These are phyloP conservation scores for Aradophagus sp. DNA, from an alignment of 1,140 invertebrate genomes.

Conservation along the genomic window DNA sequence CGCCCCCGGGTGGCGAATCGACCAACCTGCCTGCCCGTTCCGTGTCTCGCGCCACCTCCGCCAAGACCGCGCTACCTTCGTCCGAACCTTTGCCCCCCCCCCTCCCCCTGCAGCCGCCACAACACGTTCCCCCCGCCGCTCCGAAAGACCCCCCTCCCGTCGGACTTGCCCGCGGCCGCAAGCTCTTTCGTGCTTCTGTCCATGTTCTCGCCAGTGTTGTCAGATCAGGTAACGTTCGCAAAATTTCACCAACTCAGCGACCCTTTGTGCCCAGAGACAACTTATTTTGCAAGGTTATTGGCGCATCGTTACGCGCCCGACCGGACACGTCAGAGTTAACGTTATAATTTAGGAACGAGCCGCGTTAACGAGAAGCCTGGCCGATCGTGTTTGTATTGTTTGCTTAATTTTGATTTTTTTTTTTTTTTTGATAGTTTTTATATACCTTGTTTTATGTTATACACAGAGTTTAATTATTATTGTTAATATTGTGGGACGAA, in stretches of 20 bases:
- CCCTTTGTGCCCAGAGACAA: constrained; percentile 30
- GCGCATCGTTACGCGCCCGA: background rate
- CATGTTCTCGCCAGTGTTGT: constrained; percentile 55
- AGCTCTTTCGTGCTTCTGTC: constrained; percentile 58
- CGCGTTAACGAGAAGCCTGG: too few relatives aligned
- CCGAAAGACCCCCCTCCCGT: too few relatives aligned
- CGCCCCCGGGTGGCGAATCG: constrained; percentile 72
- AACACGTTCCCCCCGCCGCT: too few relatives aligned
- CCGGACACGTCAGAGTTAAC: background rate
- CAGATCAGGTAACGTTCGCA: constrained; percentile 50
- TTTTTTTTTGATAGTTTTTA: too few relatives aligned
- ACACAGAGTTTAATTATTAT: too few relatives aligned
- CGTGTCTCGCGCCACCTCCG: constrained; percentile 63
- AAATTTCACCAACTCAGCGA: constrained; percentile 48
- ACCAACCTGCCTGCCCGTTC: constrained; percentile 65
- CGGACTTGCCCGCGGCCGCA: too few relatives aligned
- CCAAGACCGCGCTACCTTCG: constrained; percentile 47
- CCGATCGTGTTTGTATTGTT: too few relatives aligned
- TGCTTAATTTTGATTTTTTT: too few relatives aligned
- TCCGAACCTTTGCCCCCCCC: constrained; percentile 3
- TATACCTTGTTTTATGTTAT: too few relatives aligned
- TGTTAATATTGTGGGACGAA: too few relatives aligned
- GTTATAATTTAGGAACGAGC: too few relatives aligned
- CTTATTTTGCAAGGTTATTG: constrained; percentile 16
- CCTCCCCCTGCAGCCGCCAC: too few relatives aligned